Percentiles rank a stretch among this genome's conserved stretches.
phyloP scores from a whole-genome alignment of 2,888 invertebrate species.

The Rhamphomyia laevipes region DNA sequence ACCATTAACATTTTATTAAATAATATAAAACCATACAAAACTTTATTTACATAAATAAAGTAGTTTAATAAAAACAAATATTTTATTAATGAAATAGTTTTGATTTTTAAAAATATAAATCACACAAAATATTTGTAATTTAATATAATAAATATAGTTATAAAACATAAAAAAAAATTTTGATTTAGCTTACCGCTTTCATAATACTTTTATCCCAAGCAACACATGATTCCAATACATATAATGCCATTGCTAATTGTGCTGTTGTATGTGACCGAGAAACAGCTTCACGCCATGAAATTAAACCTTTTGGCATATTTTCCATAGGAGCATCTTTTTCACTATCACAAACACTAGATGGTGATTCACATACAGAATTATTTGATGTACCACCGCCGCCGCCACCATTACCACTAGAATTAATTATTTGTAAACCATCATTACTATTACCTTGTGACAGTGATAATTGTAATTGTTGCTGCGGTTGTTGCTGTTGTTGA shows the following conservation, averaged over 20 bases:
- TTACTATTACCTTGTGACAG: slow-evolving; percentile 13
- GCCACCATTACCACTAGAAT: slow-evolving; percentile 27
- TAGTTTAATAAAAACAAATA: not conserved
- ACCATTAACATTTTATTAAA: no score
- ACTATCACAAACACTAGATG: slow-evolving; percentile 35
- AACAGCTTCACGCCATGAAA: slow-evolving; percentile 84
- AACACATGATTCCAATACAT: slow-evolving; percentile 81
- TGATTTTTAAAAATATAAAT: not conserved
- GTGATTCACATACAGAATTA: slow-evolving; percentile 30
- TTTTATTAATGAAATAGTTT: not conserved
- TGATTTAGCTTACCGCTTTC: slow-evolving; percentile 99
- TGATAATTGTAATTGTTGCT: slow-evolving; percentile 24
- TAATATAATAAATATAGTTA: no score
- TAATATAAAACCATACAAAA: no score
- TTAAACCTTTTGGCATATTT: slow-evolving; percentile 48
- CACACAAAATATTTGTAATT: no score
- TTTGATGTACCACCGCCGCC: slow-evolving; percentile 16
- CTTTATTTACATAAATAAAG: not conserved
- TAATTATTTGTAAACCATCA: slow-evolving; percentile 14
- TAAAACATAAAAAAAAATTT: no score
- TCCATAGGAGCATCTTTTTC: slow-evolving; percentile 34
- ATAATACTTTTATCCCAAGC: slow-evolving; percentile 99
- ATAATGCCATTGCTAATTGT: slow-evolving; percentile 80
- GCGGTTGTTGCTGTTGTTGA: slow-evolving; percentile 26
- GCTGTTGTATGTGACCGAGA: slow-evolving; percentile 73